A percentile compares a stretch with the other conserved stretches of the same genome.
Conservation (phyloP, 2,888 invertebrate genomes). For the Theretra japonica region DNA sequence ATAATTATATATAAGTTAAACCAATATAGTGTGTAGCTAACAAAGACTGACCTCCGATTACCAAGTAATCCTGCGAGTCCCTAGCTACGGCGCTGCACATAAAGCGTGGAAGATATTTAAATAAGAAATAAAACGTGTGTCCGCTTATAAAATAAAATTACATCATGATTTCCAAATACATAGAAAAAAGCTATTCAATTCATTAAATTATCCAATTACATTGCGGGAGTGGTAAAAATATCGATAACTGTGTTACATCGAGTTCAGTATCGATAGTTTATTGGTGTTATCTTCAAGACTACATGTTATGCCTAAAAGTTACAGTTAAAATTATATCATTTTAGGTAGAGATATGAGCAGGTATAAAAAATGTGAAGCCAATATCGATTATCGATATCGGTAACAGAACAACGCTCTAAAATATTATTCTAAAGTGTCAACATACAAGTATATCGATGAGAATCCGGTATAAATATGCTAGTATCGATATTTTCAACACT, state of each 20-base stretch:
- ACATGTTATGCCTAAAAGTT: no score
- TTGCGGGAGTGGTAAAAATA: conserved; percentile 11
- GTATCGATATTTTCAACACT: conserved; percentile 9
- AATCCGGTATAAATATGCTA: no score
- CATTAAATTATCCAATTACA: not conserved
- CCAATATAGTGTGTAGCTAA: no score
- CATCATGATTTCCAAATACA: conserved; percentile 7
- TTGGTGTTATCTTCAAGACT: not conserved
- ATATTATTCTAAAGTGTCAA: not conserved
- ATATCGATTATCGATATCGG: no score
- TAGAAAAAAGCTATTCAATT: conserved; percentile 18
- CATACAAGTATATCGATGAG: not conserved
- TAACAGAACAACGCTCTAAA: not conserved
- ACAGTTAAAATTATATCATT: no score
- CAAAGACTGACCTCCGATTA: no score
- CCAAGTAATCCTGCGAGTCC: not conserved
- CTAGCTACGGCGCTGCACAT: conserved; percentile 5
- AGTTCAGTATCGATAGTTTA: not conserved
- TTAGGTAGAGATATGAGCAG: no score
- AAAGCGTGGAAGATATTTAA: conserved; percentile 27
- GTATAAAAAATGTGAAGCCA: no score
- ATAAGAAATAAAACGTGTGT: conserved; percentile 17
- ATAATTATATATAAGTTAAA: no score
- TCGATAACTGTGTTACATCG: not conserved
- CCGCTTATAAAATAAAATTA: conserved; percentile 8